Base-by-base conservation (phyloP, 37 sponge, comb jelly and placozoan species). In the Crambe crambe region DNA sequence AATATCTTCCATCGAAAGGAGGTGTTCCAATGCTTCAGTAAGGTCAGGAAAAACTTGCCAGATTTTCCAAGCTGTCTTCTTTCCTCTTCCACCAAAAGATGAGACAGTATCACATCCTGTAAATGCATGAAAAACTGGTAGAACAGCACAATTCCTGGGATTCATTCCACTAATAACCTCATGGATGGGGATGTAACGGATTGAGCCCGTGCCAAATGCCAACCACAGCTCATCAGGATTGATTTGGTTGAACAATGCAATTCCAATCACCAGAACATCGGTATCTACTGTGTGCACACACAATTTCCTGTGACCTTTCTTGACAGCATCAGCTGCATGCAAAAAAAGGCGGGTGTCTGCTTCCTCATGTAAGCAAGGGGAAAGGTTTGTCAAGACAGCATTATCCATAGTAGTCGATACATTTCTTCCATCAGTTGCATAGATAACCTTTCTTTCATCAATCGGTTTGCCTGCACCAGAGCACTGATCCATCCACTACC, bases 41-140 rank as follows among this genome's bases (percentile, higher is more conserved):
- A 75, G 54, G 9, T 42, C 10, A 47, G 74, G 74, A 73, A 43
- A 73, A 23, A 73, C 74, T 73, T 47, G n/a, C 44, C 74, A 73
- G 25, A 41, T 41, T 39, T 70, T 70, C 72, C 72, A 70, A 37
- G 72, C 72, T 73, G 51, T 73, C 74, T 73, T 73, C 74, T 73
- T 73, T 10, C 74, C 74, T 73, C 74, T 73, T 15, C 74, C 74
- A 42, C 56, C 47, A 73, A 42, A 38, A 42, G 27, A 20, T 23
- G 74, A 73, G 4, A 47, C 56, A 73, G 74, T 73, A 41, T 73
- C 74, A 42, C 74, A 73, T 23, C 54, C 44, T 26, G 74, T 73
- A 42, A 73, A 73, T 73, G 74, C 74, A 73, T 73, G 74, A 42
- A 73, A 41, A 20, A 42, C 9, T 73, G 74, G 54, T 39, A 73